Evolutionary conservation across 2,113 vertebrate species (phyloP), one percentile per base, ranked within the genome.

Genomic region (Cyanistes caeruleus): DNA sequence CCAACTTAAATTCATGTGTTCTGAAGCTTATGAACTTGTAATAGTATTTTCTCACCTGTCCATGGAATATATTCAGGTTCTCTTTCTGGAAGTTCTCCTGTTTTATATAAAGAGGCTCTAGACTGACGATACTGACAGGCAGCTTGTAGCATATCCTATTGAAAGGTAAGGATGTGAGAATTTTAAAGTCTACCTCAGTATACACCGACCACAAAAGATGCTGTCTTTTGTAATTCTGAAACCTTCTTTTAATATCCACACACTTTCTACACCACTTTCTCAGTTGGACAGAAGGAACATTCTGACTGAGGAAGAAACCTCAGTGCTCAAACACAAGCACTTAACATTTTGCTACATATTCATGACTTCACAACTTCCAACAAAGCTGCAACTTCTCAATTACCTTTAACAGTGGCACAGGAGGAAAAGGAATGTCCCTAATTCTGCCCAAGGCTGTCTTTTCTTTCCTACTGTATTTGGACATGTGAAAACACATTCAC

Each of bases 21-120:
- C 33, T 59, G 56, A 72, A 81, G 74, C 13, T 49, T 35, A 55
- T 0, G 0, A 39, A 43, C 8, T 35, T 48, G n/a, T 20, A 79
- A 28, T 27, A 69, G 12, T 39, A 53, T 35, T 37, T 94, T 87
- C 97, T 97, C 86, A 99, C 99, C 99, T 97, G 99, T 99, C 99
- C 99, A 99, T 0, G 99, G 99, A 93, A 99, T 86, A 91, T 99
- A 99, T 88, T 99, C 99, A 0, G 99, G 99, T 65, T 99, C 99
- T 44, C 97, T 89, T 68, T 97, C 96, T 21, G 85, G 58, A 7
- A 96, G 96, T 21, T 98, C 99, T 93, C 98, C 97, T 12, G 96
- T 98, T 97, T 98, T 98, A 94, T 99, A 99, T 30, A 98, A 88
- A 63, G 98, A 98, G 39, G 96, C 97, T 97, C 98, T 99, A 33